phyloP scores from a whole-genome alignment of 2,888 invertebrate genomes.

The Drosophila silvestris region DNA sequence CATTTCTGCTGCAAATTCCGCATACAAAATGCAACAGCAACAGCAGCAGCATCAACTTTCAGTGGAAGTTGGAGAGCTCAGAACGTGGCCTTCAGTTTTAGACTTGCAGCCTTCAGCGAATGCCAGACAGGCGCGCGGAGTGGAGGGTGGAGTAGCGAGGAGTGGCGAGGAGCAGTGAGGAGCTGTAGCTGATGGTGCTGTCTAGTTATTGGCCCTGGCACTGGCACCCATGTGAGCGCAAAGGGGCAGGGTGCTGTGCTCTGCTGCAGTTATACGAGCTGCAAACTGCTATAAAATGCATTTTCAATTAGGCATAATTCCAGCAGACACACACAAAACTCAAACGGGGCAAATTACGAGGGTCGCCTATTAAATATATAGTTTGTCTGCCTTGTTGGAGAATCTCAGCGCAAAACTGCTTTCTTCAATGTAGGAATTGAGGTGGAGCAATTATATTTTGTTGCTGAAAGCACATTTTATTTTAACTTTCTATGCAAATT shows the following conservation, averaged over 20 bases:
- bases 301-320: slow-evolving; percentile 79
- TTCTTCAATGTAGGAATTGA: neutral
- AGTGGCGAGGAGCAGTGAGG: slow-evolving; percentile 5
- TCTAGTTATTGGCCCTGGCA: slow-evolving; percentile 64
- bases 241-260: neutral
- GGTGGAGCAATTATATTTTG: neutral
- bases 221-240: slow-evolving; percentile 35
- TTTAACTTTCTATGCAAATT: neutral
- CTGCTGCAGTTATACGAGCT: slow-evolving; percentile 46
- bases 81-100: slow-evolving; percentile 66
- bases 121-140: slow-evolving; percentile 77
- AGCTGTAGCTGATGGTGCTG: slow-evolving; percentile 23
- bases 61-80: slow-evolving; percentile 28
- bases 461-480: neutral
- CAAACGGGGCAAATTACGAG: slow-evolving; percentile 27
- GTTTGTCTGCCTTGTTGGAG: neutral
- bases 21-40: slow-evolving; percentile 73
- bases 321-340: slow-evolving; percentile 50
- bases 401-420: neutral
- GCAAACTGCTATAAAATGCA: slow-evolving; percentile 78
- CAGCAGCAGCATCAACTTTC: slow-evolving; percentile 14
- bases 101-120: slow-evolving; percentile 44
- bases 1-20: slow-evolving; percentile 81
- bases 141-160: slow-evolving; percentile 8
- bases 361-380: slow-evolving; percentile 6